A percentile compares a stretch with the other conserved stretches of the same genome.
These are phyloP conservation scores for Desmodus rotundus DNA, from an alignment of 2,113 vertebrate species.

Conservation along the genomic window DNA sequence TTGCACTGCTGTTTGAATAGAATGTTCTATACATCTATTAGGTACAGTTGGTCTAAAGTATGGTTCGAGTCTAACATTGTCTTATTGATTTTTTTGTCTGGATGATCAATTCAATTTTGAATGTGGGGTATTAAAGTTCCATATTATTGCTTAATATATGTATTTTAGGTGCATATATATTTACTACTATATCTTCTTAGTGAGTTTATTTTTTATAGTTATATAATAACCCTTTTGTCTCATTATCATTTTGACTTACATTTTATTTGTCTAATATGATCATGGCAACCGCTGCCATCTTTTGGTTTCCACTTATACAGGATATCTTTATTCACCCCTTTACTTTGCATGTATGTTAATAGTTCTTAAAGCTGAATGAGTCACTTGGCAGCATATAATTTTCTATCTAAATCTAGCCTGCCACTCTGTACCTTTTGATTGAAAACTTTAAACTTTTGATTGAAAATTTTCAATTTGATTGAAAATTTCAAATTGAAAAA, in stretches of 20 bases:
- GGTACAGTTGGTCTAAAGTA: background rate
- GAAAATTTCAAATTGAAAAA: background rate
- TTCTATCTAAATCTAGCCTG: background rate
- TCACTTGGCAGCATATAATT: background rate
- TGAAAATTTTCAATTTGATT: background rate
- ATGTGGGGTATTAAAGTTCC: no score
- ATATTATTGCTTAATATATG: background rate
- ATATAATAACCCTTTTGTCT: background rate
- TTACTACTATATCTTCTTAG: background rate
- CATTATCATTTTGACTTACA: background rate
- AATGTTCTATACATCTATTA: background rate
- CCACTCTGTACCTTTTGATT: background rate
- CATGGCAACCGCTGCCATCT: background rate
- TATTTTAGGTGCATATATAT: background rate
- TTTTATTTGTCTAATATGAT: background rate
- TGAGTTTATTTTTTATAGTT: background rate
- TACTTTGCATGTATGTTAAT: background rate
- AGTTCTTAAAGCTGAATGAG: background rate
- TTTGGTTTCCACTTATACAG: background rate
- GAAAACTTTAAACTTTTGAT: background rate
- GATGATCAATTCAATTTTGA: no score
- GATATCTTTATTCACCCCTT: background rate
- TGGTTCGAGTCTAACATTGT: background rate
- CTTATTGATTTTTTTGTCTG: no score
- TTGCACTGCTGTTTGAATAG: background rate